These are phyloP conservation scores for Hypotaenidia philippensis DNA, from an alignment of 2,797 vertebrate genomes.

Conservation along the genomic window DNA sequence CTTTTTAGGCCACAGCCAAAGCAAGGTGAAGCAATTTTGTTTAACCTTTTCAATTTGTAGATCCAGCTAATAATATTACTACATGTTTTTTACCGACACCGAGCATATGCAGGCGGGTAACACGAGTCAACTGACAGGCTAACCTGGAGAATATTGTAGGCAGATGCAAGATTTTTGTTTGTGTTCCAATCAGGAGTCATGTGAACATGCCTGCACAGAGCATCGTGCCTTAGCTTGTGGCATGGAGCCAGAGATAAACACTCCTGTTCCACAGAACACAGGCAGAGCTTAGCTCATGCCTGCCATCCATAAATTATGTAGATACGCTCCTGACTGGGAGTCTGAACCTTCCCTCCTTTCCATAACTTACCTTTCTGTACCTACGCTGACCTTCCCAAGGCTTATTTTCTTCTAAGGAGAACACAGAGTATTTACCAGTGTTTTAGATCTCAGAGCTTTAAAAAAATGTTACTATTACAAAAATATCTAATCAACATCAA, in stretches of 20 bases:
- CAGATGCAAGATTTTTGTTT: neutral
- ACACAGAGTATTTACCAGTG: neutral
- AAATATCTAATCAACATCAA: constrained; percentile 7
- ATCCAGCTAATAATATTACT: neutral
- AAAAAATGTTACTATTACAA: neutral
- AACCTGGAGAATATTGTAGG: neutral
- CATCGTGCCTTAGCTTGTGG: neutral
- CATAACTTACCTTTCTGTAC: neutral
- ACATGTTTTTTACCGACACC: fast-evolving
- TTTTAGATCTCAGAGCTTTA: neutral
- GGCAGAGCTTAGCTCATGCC: neutral
- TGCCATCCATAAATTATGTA: neutral
- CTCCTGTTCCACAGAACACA: neutral
- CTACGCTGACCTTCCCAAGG: neutral
- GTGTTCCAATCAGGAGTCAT: fast-evolving
- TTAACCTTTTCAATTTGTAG: neutral
- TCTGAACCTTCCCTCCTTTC: neutral
- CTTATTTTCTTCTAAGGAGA: neutral
- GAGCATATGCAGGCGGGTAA: neutral
- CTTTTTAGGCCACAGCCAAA: neutral
- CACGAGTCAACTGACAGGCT: neutral
- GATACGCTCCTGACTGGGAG: neutral
- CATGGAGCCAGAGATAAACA: neutral
- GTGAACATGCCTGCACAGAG: neutral
- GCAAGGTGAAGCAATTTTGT: neutral